These are phyloP conservation scores for Oscheius sp. DNA, from an alignment of 1,140 invertebrate species.

Conservation along the genomic window DNA sequence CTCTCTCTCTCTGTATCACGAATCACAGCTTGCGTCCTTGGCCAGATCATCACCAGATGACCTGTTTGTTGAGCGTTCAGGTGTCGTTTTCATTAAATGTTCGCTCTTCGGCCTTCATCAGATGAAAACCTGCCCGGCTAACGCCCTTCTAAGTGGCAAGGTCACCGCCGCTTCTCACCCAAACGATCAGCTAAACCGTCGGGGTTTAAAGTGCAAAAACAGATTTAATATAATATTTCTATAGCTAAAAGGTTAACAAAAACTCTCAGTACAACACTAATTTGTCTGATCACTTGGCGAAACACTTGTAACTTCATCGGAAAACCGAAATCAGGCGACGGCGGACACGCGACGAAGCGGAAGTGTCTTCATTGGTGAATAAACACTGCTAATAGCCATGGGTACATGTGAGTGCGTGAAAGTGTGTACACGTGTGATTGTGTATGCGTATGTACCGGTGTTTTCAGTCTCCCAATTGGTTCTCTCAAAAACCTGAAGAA, in stretches of 20 bases:
- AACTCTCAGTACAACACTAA: background rate
- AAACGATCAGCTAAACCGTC: too few relatives aligned
- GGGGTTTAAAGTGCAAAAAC: too few relatives aligned
- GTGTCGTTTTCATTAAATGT: background rate
- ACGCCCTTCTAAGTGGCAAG: slow-evolving; percentile 10
- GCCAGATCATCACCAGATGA: background rate
- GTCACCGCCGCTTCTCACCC: slow-evolving; percentile 5
- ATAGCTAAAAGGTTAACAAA: background rate
- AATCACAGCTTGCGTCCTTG: too few relatives aligned
- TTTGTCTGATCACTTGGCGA: background rate
- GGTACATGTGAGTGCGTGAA: too few relatives aligned
- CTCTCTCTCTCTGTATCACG: too few relatives aligned
- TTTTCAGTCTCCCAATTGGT: too few relatives aligned
- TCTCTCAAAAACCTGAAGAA: too few relatives aligned
- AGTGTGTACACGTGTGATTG: too few relatives aligned
- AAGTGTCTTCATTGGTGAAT: too few relatives aligned
- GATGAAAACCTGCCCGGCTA: background rate
- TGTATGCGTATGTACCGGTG: too few relatives aligned
- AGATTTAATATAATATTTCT: too few relatives aligned
- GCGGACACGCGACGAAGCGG: background rate
- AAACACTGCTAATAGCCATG: too few relatives aligned
- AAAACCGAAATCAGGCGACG: background rate
- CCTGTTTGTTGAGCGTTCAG: background rate
- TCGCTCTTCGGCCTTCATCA: slow-evolving; percentile 1
- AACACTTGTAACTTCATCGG: background rate